A percentile compares a stretch with the other conserved stretches of the same genome.
Conservation (phyloP, 2,113 vertebrate genomes). For the Charadrius vociferus region DNA sequence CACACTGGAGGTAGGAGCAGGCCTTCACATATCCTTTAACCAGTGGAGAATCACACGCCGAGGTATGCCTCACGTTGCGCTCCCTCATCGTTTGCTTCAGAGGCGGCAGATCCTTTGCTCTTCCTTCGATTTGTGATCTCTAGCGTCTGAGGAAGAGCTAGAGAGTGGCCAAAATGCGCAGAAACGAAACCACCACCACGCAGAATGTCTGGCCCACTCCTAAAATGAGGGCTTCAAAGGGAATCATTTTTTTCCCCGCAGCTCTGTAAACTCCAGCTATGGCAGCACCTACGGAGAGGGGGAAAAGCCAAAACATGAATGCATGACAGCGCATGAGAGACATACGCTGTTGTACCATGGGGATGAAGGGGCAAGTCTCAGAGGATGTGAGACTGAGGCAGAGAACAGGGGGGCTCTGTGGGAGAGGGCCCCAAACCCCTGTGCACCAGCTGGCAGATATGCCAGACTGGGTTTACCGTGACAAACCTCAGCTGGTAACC, state of each 20-base stretch:
- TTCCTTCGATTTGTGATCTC: not conserved
- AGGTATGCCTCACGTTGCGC: accelerated
- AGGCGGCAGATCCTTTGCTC: not conserved
- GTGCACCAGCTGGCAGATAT: accelerated
- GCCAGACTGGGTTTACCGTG: not conserved
- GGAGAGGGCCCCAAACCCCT: not conserved
- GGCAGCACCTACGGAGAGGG: constrained; percentile 83
- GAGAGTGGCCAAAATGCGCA: constrained; percentile 91
- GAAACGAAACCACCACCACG: constrained; percentile 90
- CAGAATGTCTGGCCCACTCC: constrained; percentile 94
- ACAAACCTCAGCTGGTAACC: not conserved
- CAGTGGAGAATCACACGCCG: accelerated
- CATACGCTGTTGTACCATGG: accelerated
- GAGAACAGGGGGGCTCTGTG: accelerated
- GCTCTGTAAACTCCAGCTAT: constrained; percentile 96
- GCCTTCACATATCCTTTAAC: not conserved
- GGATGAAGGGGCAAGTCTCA: not conserved
- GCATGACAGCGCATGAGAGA: accelerated
- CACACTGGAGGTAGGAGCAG: not conserved
- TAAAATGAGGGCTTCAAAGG: constrained; percentile 89
- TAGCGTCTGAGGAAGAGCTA: constrained; percentile 67
- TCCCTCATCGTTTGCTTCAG: not conserved
- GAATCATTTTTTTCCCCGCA: constrained; percentile 93
- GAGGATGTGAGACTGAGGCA: not conserved
- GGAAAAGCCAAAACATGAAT: not conserved